Conservation (phyloP, 1,140 invertebrate species). For the Amyelois transitella region DNA sequence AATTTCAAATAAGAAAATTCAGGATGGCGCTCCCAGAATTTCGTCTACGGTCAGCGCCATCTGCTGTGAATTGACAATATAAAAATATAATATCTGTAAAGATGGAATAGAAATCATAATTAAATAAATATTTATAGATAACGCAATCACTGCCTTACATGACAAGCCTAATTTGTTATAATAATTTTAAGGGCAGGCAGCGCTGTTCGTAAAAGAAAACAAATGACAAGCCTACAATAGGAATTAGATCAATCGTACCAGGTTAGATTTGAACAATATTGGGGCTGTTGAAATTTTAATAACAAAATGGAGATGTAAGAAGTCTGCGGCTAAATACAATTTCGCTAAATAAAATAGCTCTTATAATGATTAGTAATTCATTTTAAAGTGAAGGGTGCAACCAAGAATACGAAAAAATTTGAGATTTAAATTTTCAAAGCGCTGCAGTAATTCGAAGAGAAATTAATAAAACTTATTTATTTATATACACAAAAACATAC, state of each 20-base stretch:
- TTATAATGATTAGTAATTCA: too few species aligned
- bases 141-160: constrained; percentile 63
- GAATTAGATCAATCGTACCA: constrained; percentile 14
- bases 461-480: too few species aligned
- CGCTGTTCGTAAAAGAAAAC: constrained; percentile 9
- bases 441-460: too few species aligned
- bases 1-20: constrained; percentile 30
- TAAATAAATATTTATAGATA: background rate
- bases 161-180: constrained; percentile 7
- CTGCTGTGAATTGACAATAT: too few species aligned
- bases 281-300: background rate
- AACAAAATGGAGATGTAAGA: background rate
- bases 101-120: background rate
- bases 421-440: too few species aligned
- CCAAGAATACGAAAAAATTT: too few species aligned
- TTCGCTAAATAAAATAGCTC: too few species aligned
- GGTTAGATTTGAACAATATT: background rate
- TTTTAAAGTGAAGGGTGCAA: too few species aligned
- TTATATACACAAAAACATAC: too few species aligned
- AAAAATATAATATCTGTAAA: background rate
- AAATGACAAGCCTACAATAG: constrained; percentile 6
- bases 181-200: constrained; percentile 8
- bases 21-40: constrained; percentile 55
- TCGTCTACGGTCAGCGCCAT: constrained; percentile 55
- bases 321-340: constrained; percentile 1